These are phyloP conservation scores for Cryptus viduatorius DNA, from an alignment of 2,888 invertebrate genomes.

Conservation along the genomic window DNA sequence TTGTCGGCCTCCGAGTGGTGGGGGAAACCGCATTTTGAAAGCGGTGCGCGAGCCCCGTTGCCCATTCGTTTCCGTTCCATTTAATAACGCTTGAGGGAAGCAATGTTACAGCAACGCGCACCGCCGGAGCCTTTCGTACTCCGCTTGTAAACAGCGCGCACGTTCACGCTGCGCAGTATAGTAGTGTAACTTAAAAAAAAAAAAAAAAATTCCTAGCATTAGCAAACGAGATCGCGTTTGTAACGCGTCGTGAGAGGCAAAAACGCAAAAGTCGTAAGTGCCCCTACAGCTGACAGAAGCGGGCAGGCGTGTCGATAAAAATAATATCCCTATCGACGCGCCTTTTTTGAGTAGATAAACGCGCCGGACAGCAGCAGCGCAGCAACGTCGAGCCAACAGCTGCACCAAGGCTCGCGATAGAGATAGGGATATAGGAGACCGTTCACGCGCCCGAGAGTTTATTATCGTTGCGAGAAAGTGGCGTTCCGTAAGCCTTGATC, in stretches of 20 bases:
- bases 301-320: slow-evolving; percentile 53
- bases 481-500: slow-evolving; percentile 46
- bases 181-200: too few relatives aligned
- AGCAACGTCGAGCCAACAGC: not conserved
- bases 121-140: not conserved
- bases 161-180: too few relatives aligned
- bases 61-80: slow-evolving; percentile 51
- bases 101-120: slow-evolving; percentile 19
- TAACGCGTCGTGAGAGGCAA: not conserved
- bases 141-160: slow-evolving; percentile 1
- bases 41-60: slow-evolving; percentile 36
- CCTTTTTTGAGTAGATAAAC: slow-evolving; percentile 48
- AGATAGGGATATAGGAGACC: not conserved
- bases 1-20: not conserved
- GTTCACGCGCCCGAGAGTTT: slow-evolving; percentile 12
- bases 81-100: slow-evolving; percentile 49
- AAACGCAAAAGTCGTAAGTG: not conserved
- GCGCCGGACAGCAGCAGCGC: slow-evolving; percentile 3
- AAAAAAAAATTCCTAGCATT: too few relatives aligned
- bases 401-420: slow-evolving; percentile 17
- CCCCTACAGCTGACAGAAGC: slow-evolving; percentile 23
- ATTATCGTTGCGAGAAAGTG: slow-evolving; percentile 45
- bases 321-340: slow-evolving; percentile 42
- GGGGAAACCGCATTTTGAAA: slow-evolving; percentile 45
- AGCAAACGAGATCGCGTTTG: not conserved